phyloP scores from a whole-genome alignment of 2,113 vertebrate species.

The Leuciscus idus region DNA sequence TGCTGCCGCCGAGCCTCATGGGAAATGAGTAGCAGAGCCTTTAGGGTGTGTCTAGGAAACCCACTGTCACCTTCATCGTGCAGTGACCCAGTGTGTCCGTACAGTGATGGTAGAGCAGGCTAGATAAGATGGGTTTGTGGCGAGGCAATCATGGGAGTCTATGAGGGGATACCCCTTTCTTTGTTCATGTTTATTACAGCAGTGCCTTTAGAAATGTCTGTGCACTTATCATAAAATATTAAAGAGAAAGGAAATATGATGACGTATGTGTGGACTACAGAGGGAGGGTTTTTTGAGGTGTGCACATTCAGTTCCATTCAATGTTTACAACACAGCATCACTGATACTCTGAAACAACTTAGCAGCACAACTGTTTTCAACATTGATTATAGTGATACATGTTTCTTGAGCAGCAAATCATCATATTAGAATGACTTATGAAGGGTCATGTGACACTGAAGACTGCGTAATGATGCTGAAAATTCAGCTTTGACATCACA shows the following conservation, averaged over 20 bases:
- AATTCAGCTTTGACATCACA: neutral
- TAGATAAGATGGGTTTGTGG: neutral
- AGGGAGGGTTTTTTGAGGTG: neutral
- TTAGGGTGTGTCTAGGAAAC: slow-evolving; percentile 16
- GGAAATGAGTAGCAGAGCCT: slow-evolving; percentile 26
- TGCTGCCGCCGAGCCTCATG: slow-evolving; percentile 26
- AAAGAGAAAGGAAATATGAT: neutral
- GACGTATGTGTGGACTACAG: neutral
- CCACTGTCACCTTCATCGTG: neutral
- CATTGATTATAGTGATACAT: neutral
- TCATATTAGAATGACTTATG: too few species aligned
- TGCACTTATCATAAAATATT: slow-evolving; percentile 11
- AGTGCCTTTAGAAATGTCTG: neutral
- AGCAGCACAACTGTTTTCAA: neutral
- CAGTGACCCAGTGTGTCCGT: neutral
- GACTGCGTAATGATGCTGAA: too few species aligned
- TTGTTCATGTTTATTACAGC: neutral
- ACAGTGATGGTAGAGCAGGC: neutral
- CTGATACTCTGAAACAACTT: neutral
- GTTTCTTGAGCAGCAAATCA: neutral
- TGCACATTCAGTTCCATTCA: neutral
- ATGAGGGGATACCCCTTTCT: neutral
- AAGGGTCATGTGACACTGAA: too few species aligned
- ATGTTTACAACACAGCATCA: neutral
- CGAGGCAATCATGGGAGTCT: neutral